Base-by-base conservation (phyloP, 1,140 invertebrate species). In the Cotesia chilonis region DNA sequence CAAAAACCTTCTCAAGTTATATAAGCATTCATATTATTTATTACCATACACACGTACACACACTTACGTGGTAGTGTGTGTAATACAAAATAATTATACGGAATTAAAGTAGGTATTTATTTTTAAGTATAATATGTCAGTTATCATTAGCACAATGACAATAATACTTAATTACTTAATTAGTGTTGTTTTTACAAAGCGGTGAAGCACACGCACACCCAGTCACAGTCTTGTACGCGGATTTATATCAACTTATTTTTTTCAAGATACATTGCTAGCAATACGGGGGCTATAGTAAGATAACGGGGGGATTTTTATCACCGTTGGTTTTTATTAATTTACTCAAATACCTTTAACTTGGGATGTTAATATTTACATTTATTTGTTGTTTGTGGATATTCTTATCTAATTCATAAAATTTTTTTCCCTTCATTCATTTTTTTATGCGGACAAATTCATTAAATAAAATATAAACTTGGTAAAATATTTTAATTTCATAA, bases 171-270 rank as follows among this genome's bases (percentile, higher is more conserved):
- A 74, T 52, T 76, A 75, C 68, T 76, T 69, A 73, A 74, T 77
- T 75, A 76, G 77, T 78, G 71, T 69, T 63, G 20, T 63, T 51
- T 76, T 76, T 75, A 77, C 73, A 64, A 79, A 79, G 77, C 79
- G 65, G 71, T 76, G 67, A 79, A 80, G 78, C 76, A 77, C 76
- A 70, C 74, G 64, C 70, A 71, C 74, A 7, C 74, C 52, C 68
- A 75, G 37, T 63, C 54, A 70, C 68, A 72, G 68, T 73, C 61
- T 70, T 65, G 63, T 71, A 75, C 71, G 71, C 70, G 65, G 17
- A 64, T 61, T 75, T 72, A 67, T 70, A 35, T 66, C 41, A 47
- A 47, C 4, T 6, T 47, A 9, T 47, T 47, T 47, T 47, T 47
- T 47, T 47, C 4, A 47, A 47, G 17, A 41, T 36, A 54, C 47